These are phyloP conservation scores for Ammodramus savannarum DNA, from an alignment of 2,113 vertebrate genomes.

Conservation along the genomic window DNA sequence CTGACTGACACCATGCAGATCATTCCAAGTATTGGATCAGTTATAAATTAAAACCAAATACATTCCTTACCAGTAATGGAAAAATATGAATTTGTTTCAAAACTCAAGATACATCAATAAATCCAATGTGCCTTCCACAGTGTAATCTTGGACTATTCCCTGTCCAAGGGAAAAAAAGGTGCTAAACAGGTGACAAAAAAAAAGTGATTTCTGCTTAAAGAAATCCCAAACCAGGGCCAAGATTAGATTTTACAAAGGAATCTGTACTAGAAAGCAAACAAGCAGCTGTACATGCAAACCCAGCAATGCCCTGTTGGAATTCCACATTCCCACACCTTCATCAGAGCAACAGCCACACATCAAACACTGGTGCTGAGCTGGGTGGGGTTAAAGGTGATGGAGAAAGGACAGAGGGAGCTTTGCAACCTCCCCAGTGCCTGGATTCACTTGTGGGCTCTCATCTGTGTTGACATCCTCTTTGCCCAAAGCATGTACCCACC, in stretches of 20 bases:
- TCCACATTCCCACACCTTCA: conserved; percentile 16
- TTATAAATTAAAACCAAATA: neutral
- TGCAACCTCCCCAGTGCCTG: conserved; percentile 29
- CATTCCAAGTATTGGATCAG: neutral
- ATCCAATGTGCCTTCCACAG: neutral
- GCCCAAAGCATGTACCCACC: neutral
- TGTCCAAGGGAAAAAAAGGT: neutral
- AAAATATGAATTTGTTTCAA: neutral
- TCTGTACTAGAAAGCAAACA: neutral
- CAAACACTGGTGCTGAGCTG: conserved; percentile 32
- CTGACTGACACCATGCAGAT: neutral
- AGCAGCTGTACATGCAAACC: neutral
- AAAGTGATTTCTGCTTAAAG: neutral
- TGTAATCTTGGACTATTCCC: neutral
- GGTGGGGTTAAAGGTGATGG: neutral
- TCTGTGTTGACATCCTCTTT: conserved; percentile 6
- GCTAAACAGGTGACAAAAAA: neutral
- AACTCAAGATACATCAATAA: neutral
- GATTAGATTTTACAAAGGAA: neutral
- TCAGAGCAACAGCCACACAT: conserved; percentile 24
- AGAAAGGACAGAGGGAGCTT: conserved; percentile 46
- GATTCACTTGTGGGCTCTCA: conserved; percentile 4
- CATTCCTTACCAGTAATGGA: neutral
- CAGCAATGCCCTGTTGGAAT: neutral
- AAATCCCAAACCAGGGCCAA: neutral